Evolutionary conservation across 1,140 invertebrate species (phyloP), one percentile per base, ranked within the genome.

Genomic region (Drosophila guanche): DNA sequence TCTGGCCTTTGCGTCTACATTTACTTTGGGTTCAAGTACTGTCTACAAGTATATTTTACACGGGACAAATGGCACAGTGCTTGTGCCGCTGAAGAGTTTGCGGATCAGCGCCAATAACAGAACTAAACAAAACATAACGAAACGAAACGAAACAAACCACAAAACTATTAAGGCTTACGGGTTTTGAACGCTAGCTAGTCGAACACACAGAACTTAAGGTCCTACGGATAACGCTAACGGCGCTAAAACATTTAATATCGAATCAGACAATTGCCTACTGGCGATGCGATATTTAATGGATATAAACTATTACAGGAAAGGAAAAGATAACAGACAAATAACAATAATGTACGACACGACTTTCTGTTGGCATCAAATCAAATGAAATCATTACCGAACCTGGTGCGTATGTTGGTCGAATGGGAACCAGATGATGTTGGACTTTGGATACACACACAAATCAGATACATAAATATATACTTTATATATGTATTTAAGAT

Each of bases 351-450:
- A 79, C 59, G 62, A 72, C 56, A 72, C 42, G 69, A 71, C 59
- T 71, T 57, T 71, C 54, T 70, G 65, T 67, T 58, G 71, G 54
- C 76, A 67, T 71, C 73, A 73, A 68, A 71, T 65, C 65, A 72
- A 68, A 74, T 66, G 62, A 85, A 89, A 62, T 72, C 71, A 67
- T 77, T 89, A 89, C 63, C 85, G 86, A 85, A 89, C 84, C 84
- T 89, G 84, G 77, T 89, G 84, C 85, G 41, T 62, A 69, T 75
- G 70, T 46, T 37, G 33, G 33, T 67, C 70, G 76, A 75, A 79
- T 83, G 79, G 79, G 79, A 83, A 83, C 79, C 79, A 81, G 80
- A 86, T 86, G 81, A 88, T 88, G 78, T 71, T 80, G 81, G 84
- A 76, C 71, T 62, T 60, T 67, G 73, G 62, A 57, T 68, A 76